Conservation (phyloP, 2,797 vertebrate species). For the Sebastes itinus region DNA sequence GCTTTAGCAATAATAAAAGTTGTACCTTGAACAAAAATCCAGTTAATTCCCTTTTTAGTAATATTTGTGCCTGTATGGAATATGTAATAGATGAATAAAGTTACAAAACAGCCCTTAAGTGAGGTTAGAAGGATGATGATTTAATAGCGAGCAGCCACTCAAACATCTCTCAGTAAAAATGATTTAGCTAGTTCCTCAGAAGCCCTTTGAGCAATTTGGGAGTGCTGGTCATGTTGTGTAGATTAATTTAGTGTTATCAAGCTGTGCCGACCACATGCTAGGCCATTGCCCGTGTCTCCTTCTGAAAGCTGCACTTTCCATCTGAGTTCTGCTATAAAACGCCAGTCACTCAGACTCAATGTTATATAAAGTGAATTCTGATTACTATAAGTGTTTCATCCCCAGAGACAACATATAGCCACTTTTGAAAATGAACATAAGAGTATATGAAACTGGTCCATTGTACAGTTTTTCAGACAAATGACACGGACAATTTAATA, state of each 20-base stretch:
- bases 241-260: slow-evolving; percentile 48
- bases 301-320: background rate
- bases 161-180: slow-evolving; percentile 9
- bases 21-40: slow-evolving; percentile 24
- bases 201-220: slow-evolving; percentile 21
- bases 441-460: background rate
- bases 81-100: slow-evolving; percentile 7
- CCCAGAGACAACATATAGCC: no score
- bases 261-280: slow-evolving; percentile 46
- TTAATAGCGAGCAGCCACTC: slow-evolving; percentile 25
- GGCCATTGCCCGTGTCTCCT: slow-evolving; percentile 11
- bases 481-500: background rate
- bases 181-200: slow-evolving; percentile 22
- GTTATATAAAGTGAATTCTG: background rate
- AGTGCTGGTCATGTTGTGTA: slow-evolving; percentile 25
- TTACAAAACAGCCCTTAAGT: slow-evolving; percentile 10
- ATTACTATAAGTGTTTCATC: background rate
- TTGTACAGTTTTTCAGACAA: background rate
- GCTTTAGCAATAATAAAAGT: slow-evolving; percentile 63
- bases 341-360: background rate
- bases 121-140: slow-evolving; percentile 1
- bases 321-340: background rate
- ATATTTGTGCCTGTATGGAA: slow-evolving; percentile 7
- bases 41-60: slow-evolving; percentile 51
- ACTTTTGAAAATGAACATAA: background rate